phyloP scores from a whole-genome alignment of 2,888 invertebrate genomes.

The Trachelus iudaicus region DNA sequence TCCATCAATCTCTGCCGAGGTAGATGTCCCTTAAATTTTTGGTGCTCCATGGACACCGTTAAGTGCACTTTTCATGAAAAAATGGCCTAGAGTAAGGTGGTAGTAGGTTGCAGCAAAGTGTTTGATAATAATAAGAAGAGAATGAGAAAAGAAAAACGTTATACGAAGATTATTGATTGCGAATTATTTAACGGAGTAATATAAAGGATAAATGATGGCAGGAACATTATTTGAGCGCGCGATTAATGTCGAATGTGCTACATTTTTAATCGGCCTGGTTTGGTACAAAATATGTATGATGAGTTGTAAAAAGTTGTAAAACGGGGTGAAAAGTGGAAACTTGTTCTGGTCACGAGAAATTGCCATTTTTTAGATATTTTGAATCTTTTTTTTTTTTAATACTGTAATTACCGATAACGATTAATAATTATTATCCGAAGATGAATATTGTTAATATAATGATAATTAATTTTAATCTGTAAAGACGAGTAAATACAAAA shows the following conservation, averaged over 20 bases:
- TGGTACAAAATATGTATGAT: conserved; percentile 63
- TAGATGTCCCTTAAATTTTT: conserved; percentile 57
- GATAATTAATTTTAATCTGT: conserved; percentile 59
- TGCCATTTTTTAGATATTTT: conserved; percentile 61
- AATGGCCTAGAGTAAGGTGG: conserved; percentile 61
- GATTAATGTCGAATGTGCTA: conserved; percentile 46
- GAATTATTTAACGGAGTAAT: conserved; percentile 62
- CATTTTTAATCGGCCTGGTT: conserved; percentile 64
- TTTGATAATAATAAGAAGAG: conserved; percentile 46
- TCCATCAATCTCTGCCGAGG: conserved; percentile 61
- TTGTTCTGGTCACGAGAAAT: conserved; percentile 65
- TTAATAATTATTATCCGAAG: conserved; percentile 42
- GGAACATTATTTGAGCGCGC: conserved; percentile 59
- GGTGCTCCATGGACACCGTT: conserved; percentile 64
- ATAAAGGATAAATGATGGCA: conserved; percentile 59
- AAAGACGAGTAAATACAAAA: conserved; percentile 46
- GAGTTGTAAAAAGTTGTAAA: conserved; percentile 61
- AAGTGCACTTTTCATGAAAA: conserved; percentile 63
- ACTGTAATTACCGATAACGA: conserved; percentile 45
- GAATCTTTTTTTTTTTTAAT: conserved; percentile 37
- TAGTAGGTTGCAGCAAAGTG: conserved; percentile 48
- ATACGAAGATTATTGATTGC: conserved; percentile 57
- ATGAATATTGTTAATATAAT: conserved; percentile 62
- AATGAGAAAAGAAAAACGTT: conserved; percentile 41
- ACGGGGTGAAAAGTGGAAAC: conserved; percentile 50